These are phyloP conservation scores for Scomberomorus guttatus DNA, from an alignment of 2,797 vertebrate genomes.

Conservation along the genomic window DNA sequence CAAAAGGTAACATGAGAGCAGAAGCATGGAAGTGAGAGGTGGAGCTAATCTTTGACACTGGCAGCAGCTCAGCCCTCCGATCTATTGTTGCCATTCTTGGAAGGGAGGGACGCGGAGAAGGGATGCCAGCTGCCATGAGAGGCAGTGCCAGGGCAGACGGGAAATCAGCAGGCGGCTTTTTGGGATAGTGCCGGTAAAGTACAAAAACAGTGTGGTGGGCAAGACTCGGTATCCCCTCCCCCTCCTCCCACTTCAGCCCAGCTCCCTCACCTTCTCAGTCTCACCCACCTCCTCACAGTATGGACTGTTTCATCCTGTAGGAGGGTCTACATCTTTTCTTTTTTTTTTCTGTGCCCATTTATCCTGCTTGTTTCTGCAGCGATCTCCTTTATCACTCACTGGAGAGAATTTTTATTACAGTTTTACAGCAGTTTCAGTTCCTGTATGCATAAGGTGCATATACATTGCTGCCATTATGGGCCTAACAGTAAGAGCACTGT, in stretches of 20 bases:
- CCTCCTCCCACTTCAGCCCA: constrained; percentile 63
- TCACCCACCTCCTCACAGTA: constrained; percentile 82
- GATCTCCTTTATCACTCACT: constrained; percentile 18
- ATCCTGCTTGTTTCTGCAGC: constrained; percentile 13
- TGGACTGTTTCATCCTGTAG: constrained; percentile 68
- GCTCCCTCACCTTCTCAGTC: constrained; percentile 69
- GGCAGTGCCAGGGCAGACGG: constrained; percentile 83
- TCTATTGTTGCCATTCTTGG: constrained; percentile 65
- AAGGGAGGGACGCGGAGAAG: constrained; percentile 31
- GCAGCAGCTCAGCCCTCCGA: constrained; percentile 28
- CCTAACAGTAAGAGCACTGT: constrained; percentile 8
- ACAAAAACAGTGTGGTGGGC: constrained; percentile 72
- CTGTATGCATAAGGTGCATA: constrained; percentile 13
- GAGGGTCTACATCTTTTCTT: constrained; percentile 38
- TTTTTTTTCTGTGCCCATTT: constrained; percentile 23
- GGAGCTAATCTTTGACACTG: constrained; percentile 49
- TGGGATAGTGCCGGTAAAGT: constrained; percentile 72
- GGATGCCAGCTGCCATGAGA: constrained; percentile 75
- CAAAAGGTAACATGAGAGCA: constrained; percentile 42
- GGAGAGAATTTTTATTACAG: constrained; percentile 15
- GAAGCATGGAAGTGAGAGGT: constrained; percentile 35
- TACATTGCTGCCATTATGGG: constrained; percentile 3
- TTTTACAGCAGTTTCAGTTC: constrained; percentile 22
- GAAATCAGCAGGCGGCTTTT: constrained; percentile 80
- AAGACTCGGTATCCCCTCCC: constrained; percentile 60